phyloP scores from a whole-genome alignment of 2,797 vertebrate genomes.

The Menidia menidia region DNA sequence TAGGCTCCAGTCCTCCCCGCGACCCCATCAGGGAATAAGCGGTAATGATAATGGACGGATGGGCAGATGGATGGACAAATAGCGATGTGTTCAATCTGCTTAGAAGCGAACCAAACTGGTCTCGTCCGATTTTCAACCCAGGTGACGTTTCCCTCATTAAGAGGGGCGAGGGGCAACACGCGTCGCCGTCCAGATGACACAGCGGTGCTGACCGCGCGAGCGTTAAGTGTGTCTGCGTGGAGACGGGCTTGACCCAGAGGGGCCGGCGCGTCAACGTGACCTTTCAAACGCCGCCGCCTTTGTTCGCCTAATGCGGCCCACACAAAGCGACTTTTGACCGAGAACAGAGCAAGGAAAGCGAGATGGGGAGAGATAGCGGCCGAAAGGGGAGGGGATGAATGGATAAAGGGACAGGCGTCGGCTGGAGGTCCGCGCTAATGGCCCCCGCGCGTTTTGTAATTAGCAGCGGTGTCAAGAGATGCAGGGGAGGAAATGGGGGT shows the following conservation, averaged over 20 bases:
- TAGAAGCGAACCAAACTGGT: too few relatives aligned
- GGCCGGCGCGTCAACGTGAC: conserved; percentile 71
- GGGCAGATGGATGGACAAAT: too few relatives aligned
- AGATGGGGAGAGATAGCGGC: conserved; percentile 69
- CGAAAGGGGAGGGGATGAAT: conserved; percentile 54
- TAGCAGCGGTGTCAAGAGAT: conserved; percentile 68
- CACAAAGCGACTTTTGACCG: conserved; percentile 77
- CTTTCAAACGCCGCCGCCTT: conserved; percentile 71
- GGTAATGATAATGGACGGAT: too few relatives aligned
- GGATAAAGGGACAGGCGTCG: conserved; percentile 64
- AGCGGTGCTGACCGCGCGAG: conserved; percentile 56
- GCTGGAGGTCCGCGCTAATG: conserved; percentile 71
- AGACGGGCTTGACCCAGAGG: conserved; percentile 65
- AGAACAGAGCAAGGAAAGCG: conserved; percentile 55
- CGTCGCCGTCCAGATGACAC: conserved; percentile 44
- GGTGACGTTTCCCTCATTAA: background rate
- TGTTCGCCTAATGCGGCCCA: conserved; percentile 69
- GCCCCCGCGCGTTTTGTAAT: conserved; percentile 75
- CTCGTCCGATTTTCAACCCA: too few relatives aligned
- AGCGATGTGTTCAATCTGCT: too few relatives aligned
- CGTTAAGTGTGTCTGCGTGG: conserved; percentile 69
- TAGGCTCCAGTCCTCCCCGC: too few relatives aligned
- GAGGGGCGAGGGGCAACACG: background rate
- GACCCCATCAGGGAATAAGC: too few relatives aligned
- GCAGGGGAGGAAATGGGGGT: conserved; percentile 36